Evolutionary conservation across 2,113 vertebrate genomes (phyloP), one percentile per base, ranked within the genome.

Genomic region (Oryzias javanicus): DNA sequence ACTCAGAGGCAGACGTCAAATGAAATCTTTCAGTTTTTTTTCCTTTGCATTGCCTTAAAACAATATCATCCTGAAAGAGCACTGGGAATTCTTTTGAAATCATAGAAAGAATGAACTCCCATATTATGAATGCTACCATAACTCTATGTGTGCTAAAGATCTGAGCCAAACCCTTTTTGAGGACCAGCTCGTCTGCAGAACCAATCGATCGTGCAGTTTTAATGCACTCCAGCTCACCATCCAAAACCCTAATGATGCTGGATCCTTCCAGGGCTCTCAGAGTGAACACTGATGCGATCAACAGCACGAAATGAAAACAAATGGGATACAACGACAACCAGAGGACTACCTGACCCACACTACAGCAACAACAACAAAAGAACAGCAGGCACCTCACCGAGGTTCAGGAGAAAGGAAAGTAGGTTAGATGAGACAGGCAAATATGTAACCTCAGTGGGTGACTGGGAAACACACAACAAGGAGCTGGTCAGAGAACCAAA

Each of bases 251-350:
- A 76, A 60, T 63, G 72, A 80, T 17, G 20, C 49, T 1, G 22
- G 19, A 19, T 70, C 55, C 65, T 70, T 74, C 77, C 70, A 84
- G 86, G 79, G 54, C 18, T 42, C 45, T 77, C 71, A 1, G 44
- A 46, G n/a, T 46, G n/a, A 46, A 46, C 17, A 8, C 44, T 8
- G 16, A 46, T 46, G 44, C 16, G 44, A 46, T 46, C 44, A 47
- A 47, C 15, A 17, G n/a, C n/a, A 17, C 10, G n/a, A 4, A 19
- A 47, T 47, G n/a, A 47, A 47, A 47, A 47, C 51, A 78, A 72
- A 81, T 53, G 22, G 54, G 59, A 52, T 50, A 57, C 47, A 72
- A 67, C 47, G 70, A 55, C 60, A 64, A 47, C n/a, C 1, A 17
- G 29, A 52, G 35, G 48, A 44, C 3, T 0, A 10, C 25, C 19